Evolutionary conservation across 2,888 invertebrate species (phyloP).

Genomic region (Sminthurides aquaticus): DNA sequence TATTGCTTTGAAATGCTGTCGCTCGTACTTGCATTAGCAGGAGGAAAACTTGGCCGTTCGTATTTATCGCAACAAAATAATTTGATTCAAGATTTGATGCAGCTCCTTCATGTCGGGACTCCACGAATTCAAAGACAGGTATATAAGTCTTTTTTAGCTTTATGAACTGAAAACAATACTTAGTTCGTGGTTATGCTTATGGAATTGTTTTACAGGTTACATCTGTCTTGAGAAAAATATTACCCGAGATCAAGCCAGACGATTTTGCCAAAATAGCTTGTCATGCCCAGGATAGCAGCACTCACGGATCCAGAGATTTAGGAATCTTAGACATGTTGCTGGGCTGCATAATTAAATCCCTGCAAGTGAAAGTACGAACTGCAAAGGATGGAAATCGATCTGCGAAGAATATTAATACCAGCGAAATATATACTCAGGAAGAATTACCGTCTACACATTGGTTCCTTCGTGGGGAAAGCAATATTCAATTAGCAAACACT

Average conservation of each 20-base stretch:
- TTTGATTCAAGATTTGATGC: conserved; percentile 72
- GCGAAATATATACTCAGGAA: conserved; percentile 36
- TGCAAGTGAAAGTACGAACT: conserved; percentile 68
- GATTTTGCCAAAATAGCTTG: conserved; percentile 66
- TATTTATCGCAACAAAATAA: conserved; percentile 85
- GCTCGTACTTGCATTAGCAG: conserved; percentile 86
- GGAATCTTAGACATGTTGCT: conserved; percentile 84
- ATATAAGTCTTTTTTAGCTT: no score
- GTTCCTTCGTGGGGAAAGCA: conserved; percentile 81
- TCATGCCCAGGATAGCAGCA: conserved; percentile 3
- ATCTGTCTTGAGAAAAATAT: conserved; percentile 72
- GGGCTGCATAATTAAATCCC: conserved; percentile 81
- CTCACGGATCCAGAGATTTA: conserved; percentile 45
- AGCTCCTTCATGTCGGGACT: conserved; percentile 84
- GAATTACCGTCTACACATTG: conserved; percentile 50
- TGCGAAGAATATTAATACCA: conserved; percentile 38
- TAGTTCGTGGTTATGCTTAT: no score
- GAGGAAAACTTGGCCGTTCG: conserved; percentile 79
- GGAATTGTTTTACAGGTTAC: conserved; percentile 63
- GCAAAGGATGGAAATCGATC: conserved; percentile 38
- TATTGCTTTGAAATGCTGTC: conserved; percentile 97
- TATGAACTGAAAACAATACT: no score
- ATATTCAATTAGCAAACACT: conserved; percentile 75
- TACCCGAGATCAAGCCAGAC: conserved; percentile 82
- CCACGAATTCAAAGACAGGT: conserved; percentile 90